A percentile compares a stretch with the other conserved stretches of the same genome.
Evolutionary conservation across 1,140 invertebrate genomes (phyloP).

Genomic region (Temnothorax longispinosus): DNA sequence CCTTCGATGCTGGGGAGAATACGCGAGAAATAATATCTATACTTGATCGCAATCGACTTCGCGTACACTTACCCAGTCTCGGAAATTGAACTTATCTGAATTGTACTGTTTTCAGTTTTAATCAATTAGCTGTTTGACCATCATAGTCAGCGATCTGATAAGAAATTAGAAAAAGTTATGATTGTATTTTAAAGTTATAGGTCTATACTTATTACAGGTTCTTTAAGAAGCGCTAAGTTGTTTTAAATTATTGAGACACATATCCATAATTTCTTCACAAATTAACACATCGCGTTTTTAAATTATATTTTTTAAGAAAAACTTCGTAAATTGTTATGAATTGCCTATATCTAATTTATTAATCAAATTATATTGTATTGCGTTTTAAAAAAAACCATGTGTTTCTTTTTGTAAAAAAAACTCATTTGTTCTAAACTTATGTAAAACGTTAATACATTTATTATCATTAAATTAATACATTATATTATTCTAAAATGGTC

Average conservation of each 20-base stretch:
- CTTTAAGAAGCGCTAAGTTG: background rate
- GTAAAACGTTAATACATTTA: background rate
- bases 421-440: background rate
- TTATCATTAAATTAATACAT: background rate
- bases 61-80: background rate
- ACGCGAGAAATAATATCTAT: background rate
- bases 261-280: background rate
- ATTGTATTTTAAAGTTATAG: background rate
- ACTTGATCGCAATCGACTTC: background rate
- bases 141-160: background rate
- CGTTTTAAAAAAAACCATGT: background rate
- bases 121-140: background rate
- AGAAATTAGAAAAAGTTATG: background rate
- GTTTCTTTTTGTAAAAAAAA: background rate
- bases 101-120: background rate
- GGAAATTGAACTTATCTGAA: background rate
- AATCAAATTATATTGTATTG: background rate
- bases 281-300: background rate
- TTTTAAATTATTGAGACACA: background rate
- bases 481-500: slow-evolving; percentile 12
- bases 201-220: background rate
- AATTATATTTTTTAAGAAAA: background rate
- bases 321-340: background rate
- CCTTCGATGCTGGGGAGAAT: no score
- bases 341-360: background rate